phyloP scores from a whole-genome alignment of 1,140 invertebrate genomes.

The Oreohelix idahoensis region DNA sequence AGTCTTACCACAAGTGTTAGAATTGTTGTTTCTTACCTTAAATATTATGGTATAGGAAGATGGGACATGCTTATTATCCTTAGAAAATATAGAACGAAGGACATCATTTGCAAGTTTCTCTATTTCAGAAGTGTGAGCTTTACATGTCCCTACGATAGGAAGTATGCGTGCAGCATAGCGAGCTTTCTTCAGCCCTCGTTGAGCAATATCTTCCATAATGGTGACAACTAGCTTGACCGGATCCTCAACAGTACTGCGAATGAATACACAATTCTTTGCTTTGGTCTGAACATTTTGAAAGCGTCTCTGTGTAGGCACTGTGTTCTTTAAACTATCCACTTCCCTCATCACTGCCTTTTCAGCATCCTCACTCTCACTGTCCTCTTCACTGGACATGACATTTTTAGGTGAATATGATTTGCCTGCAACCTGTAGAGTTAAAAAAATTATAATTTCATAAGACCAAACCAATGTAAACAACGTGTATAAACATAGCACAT shows the following conservation, averaged over 20 bases:
- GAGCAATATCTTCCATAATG: slow-evolving; percentile 83
- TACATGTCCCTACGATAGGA: slow-evolving; percentile 86
- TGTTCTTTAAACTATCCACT: slow-evolving; percentile 73
- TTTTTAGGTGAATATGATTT: not conserved
- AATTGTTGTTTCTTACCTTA: slow-evolving; percentile 85
- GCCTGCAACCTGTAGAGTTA: not conserved
- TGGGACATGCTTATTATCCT: slow-evolving; percentile 75
- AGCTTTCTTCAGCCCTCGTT: slow-evolving; percentile 88
- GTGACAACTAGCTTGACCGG: slow-evolving; percentile 80
- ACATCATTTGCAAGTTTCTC: slow-evolving; percentile 78
- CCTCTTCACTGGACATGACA: slow-evolving; percentile 32
- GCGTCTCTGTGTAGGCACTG: slow-evolving; percentile 46
- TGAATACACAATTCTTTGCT: slow-evolving; percentile 88
- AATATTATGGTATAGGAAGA: slow-evolving; percentile 85
- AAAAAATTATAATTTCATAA: not conserved
- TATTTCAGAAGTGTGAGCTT: slow-evolving; percentile 84
- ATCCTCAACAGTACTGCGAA: slow-evolving; percentile 82
- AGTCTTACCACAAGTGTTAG: slow-evolving; percentile 77
- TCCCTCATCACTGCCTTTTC: slow-evolving; percentile 69
- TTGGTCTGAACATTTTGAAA: slow-evolving; percentile 81
- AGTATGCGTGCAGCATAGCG: slow-evolving; percentile 84
- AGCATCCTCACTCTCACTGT: slow-evolving; percentile 55
- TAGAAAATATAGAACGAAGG: slow-evolving; percentile 82
- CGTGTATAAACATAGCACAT: too few relatives aligned
- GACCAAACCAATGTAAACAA: too few relatives aligned